These are phyloP conservation scores for Ibycter americanus DNA, from an alignment of 2,797 vertebrate genomes.

Conservation along the genomic window DNA sequence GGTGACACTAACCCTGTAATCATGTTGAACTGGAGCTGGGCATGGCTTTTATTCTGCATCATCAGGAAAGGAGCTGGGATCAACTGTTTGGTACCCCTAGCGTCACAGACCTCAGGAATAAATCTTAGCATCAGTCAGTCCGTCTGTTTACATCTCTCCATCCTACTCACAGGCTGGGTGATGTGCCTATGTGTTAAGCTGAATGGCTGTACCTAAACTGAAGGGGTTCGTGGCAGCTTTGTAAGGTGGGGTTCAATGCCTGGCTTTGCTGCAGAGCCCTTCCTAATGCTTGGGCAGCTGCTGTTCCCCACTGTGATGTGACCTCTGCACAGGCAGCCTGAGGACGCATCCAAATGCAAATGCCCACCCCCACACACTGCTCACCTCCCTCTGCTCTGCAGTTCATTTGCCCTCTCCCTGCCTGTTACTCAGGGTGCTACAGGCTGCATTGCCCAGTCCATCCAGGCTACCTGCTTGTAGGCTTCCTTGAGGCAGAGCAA, in stretches of 20 bases:
- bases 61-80: background rate
- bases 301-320: rapidly evolving
- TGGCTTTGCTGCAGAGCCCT: background rate
- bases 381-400: background rate
- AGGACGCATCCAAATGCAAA: background rate
- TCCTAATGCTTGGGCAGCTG: background rate
- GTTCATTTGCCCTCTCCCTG: background rate
- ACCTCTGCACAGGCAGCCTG: background rate
- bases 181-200: background rate
- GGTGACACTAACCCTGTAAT: background rate
- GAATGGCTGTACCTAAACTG: background rate
- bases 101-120: background rate
- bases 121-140: background rate
- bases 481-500: background rate
- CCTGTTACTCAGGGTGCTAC: background rate
- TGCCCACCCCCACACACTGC: background rate
- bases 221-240: background rate
- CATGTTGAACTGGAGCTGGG: background rate
- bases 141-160: background rate
- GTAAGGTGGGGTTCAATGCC: background rate
- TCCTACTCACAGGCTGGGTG: background rate
- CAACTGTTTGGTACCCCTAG: background rate
- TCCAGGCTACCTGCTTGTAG: background rate
- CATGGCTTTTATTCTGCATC: background rate
- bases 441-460: background rate